Evolutionary conservation across 2,113 vertebrate genomes (phyloP).

Genomic region (Chaetodon auriga): DNA sequence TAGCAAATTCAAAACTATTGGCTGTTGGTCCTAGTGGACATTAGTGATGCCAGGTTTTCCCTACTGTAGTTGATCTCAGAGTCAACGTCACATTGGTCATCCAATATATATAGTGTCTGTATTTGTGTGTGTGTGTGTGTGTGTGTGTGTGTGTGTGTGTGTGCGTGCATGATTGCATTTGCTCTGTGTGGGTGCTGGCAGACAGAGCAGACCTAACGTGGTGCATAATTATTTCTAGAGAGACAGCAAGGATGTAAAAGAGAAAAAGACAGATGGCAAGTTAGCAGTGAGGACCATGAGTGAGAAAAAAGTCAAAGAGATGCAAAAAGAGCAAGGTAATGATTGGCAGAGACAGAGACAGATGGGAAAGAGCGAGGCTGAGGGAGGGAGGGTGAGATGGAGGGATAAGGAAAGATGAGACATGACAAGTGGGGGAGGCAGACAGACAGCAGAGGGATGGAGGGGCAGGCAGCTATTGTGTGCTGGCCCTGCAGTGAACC

Average conservation of each 20-base stretch:
- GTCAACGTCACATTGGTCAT: background rate
- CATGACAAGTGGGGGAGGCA: slow-evolving; percentile 8
- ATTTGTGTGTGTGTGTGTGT: background rate
- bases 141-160: background rate
- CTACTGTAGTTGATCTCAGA: slow-evolving; percentile 10
- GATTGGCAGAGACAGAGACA: slow-evolving; percentile 9
- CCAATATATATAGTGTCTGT: background rate
- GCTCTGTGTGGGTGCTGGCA: slow-evolving; percentile 12
- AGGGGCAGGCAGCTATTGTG: background rate
- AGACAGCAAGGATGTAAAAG: background rate
- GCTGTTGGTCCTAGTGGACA: background rate
- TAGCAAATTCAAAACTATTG: background rate
- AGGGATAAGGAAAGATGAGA: background rate
- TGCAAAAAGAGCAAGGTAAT: slow-evolving; percentile 2
- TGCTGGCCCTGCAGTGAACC: slow-evolving; percentile 24
- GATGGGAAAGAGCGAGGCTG: background rate
- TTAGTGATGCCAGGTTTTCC: background rate
- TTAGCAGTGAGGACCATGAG: background rate
- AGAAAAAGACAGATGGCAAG: background rate
- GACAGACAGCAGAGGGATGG: slow-evolving; percentile 14
- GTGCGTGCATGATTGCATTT: background rate
- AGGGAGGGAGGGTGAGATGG: background rate
- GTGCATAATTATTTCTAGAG: slow-evolving; percentile 21
- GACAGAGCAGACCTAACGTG: background rate
- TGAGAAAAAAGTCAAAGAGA: background rate